Evolutionary conservation across 2,113 vertebrate genomes (phyloP), one percentile per base, ranked within the genome.

Genomic region (Menura novaehollandiae): DNA sequence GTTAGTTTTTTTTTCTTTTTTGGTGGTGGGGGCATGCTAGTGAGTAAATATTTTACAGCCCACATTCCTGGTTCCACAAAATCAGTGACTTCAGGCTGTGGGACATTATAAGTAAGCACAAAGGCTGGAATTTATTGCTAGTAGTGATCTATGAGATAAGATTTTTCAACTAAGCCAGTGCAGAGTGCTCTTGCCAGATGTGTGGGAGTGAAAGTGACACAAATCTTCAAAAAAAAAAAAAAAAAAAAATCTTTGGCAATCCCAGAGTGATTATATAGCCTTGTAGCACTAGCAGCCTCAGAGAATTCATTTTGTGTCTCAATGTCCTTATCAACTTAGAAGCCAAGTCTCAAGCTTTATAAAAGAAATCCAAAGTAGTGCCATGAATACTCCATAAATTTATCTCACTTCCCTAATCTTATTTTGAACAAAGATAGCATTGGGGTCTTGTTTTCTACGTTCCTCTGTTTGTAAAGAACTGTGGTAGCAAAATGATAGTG

Each of bases 161-260:
- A 92, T 91, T 96, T 77, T 95, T 94, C 87, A 94, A 69, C 84
- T 82, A 82, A 94, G 87, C 66, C 84, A 85, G 80, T 43, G 49
- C 83, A 85, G 67, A 72, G 80, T 68, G 75, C 81, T 85, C 62
- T 78, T 95, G 94, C 96, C 96, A 97, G 95, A 96, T 97, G 93
- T 92, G 96, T 92, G 66, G 94, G 96, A 96, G 96, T 97, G 95
- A 95, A 95, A 95, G 89, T 94, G 95, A 97, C 95, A 95, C 89
- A 92, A 93, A 95, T 87, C 44, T 89, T 69, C 0, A 5, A 6
- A 56, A 63, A 66, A 88, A 81, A 63, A 9, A 41, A 80, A 73
- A 74, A 73, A 72, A 85, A 46, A 51, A 60, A 44, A 24, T 67
- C 79, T 96, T 71, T 95, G 95, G 94, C 94, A 94, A 85, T 81